Conservation (phyloP, 2,888 invertebrate species). For the Leucoptera coffeella region DNA sequence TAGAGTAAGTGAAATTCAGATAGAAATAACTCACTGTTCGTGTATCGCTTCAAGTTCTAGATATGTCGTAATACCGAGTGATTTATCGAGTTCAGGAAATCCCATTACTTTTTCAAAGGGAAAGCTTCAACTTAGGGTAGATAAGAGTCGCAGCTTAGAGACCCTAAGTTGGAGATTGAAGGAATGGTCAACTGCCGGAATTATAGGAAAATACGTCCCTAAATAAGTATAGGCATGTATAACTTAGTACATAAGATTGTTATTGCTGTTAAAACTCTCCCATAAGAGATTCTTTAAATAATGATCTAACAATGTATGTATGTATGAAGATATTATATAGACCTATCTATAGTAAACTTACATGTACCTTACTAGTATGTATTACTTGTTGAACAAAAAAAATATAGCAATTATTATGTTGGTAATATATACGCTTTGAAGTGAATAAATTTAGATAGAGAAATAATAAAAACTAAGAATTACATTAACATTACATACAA, state of each 20-base stretch:
- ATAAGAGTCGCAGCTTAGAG: constrained; percentile 10
- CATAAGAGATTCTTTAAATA: too few species aligned
- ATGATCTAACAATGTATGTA: too few species aligned
- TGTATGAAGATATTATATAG: background rate
- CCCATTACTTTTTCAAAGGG: constrained; percentile 24
- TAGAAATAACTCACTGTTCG: background rate
- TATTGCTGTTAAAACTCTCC: too few species aligned
- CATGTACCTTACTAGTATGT: too few species aligned
- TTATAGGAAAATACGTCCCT: background rate
- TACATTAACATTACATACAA: too few species aligned
- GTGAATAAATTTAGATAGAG: too few species aligned
- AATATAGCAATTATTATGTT: too few species aligned
- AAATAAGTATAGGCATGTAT: background rate
- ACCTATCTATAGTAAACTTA: background rate
- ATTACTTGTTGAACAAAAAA: too few species aligned
- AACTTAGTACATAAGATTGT: too few species aligned
- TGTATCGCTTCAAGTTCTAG: constrained; percentile 4
- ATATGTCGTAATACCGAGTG: constrained; percentile 33
- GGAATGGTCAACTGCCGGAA: too few species aligned
- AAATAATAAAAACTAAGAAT: too few species aligned
- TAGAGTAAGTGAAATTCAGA: background rate
- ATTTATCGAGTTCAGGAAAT: constrained; percentile 26
- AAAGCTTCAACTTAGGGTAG: constrained; percentile 11
- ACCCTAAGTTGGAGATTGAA: constrained; percentile 1
- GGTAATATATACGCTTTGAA: too few species aligned